Evolutionary conservation across 1,140 invertebrate species (phyloP), one percentile per base, ranked within the genome.

Genomic region (Lepidostoma basale): DNA sequence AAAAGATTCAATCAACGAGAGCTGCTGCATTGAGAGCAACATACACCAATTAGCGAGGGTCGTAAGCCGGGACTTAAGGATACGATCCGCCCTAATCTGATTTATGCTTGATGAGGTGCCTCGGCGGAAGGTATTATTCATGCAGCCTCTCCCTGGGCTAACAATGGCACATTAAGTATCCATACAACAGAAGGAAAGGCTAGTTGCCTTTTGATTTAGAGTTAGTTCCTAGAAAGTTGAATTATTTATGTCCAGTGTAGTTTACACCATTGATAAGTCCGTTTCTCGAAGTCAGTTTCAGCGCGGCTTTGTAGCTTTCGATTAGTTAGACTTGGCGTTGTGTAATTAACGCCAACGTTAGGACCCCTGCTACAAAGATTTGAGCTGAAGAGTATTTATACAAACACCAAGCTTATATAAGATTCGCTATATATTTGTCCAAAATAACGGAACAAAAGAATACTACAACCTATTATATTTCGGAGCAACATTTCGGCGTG

Each of bases 141-240:
- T 62, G 30, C 56, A 23, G 22, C 23, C 56, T 60, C 56, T 42
- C 36, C 33, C 56, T 42, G 56, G n/a, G 42, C 56, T 26, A 62
- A 45, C 40, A 62, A 62, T 47, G 23, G 40, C 44, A 62, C 42
- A 62, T 62, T 62, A 60, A 60, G 56, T 60, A 60, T 60, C 56
- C 33, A 60, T 33, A 36, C 54, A 60, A 10, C 18, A 26, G 30
- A 39, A 10, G 12, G 39, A 60, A 28, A 44, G 56, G 39, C 56
- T n/a, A 60, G 39, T 42, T 60, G 22, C 56, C 56, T 60, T 60
- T 60, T 60, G 56, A 60, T 60, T 60, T 60, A 60, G 56, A 60
- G 20, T 14, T 12, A 42, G 56, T 22, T 60, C 14, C 56, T 39
- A 56, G 56, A 60, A 60, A 60, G 36, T 60, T 60, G 36, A 60